Conservation (phyloP, 2,797 vertebrate genomes). For the Nannoperca obscura region DNA sequence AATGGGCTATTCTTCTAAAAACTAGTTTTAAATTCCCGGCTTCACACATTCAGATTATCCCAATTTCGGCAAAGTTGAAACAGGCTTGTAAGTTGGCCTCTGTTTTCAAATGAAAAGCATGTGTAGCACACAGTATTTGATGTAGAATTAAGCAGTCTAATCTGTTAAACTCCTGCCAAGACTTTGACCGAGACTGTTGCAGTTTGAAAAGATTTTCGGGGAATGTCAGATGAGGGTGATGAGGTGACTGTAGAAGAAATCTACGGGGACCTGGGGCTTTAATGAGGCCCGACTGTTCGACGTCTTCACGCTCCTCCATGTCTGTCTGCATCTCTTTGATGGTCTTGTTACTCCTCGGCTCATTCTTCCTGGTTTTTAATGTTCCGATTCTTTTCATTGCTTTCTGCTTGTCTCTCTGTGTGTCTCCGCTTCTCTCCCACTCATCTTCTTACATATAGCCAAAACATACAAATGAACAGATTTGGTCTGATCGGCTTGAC, state of each 20-base stretch:
- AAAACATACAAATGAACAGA: slow-evolving; percentile 12
- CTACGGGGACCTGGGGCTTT: slow-evolving; percentile 24
- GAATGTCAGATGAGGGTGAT: slow-evolving; percentile 16
- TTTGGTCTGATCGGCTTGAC: slow-evolving; percentile 33
- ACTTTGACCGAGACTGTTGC: slow-evolving; percentile 6
- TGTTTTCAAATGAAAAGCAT: slow-evolving; percentile 7
- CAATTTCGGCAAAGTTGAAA: neutral
- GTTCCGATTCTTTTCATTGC: slow-evolving; percentile 11
- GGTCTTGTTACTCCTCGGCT: slow-evolving; percentile 12
- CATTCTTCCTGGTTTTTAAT: slow-evolving; percentile 7
- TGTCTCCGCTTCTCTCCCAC: neutral
- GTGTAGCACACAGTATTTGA: slow-evolving; percentile 3
- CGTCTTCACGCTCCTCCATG: slow-evolving; percentile 32
- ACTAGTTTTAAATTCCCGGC: neutral
- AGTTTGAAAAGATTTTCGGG: slow-evolving; percentile 20
- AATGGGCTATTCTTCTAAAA: neutral
- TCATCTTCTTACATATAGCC: neutral
- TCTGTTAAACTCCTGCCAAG: slow-evolving; percentile 32
- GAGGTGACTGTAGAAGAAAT: slow-evolving; percentile 21
- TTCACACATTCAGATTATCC: neutral
- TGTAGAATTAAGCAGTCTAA: slow-evolving; percentile 14
- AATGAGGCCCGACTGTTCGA: slow-evolving; percentile 37
- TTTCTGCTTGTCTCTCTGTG: neutral
- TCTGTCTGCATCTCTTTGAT: slow-evolving; percentile 28
- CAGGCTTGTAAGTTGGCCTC: neutral